These are phyloP conservation scores for Coleophora deauratella DNA, from an alignment of 2,888 invertebrate genomes.

Conservation along the genomic window DNA sequence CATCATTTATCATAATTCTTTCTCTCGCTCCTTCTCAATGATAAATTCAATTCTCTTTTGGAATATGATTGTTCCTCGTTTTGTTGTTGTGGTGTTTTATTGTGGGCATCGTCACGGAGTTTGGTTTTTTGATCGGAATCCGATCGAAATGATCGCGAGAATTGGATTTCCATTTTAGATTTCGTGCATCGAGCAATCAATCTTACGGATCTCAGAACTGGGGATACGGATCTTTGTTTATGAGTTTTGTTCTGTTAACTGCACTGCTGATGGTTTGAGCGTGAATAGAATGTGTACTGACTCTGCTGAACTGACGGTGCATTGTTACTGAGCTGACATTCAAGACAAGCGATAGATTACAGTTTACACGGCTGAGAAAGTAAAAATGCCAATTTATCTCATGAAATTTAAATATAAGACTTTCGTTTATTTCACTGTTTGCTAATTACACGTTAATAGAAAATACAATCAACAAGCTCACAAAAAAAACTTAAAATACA, in stretches of 20 bases:
- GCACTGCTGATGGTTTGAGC: no score
- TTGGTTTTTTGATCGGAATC: conserved; percentile 65
- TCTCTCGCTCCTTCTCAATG: conserved; percentile 68
- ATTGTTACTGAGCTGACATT: no score
- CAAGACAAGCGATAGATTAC: no score
- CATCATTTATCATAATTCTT: conserved; percentile 68
- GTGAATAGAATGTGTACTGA: conserved; percentile 8
- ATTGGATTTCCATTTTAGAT: conserved; percentile 70
- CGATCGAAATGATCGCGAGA: conserved; percentile 69
- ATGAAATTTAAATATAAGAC: conserved; percentile 12
- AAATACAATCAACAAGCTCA: conserved; percentile 62
- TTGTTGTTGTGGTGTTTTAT: conserved; percentile 70
- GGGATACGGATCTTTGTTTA: conserved; percentile 21
- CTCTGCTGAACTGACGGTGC: no score
- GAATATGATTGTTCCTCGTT: conserved; percentile 71
- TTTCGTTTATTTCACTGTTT: conserved; percentile 35
- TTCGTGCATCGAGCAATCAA: conserved; percentile 55
- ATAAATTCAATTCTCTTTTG: conserved; percentile 73
- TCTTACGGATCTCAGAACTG: conserved; percentile 37
- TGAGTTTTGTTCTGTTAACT: conserved; percentile 14
- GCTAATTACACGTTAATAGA: conserved; percentile 70
- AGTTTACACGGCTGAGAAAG: no score
- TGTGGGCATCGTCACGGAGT: conserved; percentile 67
- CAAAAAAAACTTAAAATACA: conserved; percentile 58
- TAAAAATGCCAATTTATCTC: conserved; percentile 7